phyloP scores from a whole-genome alignment of 1,140 invertebrate genomes.

The Sycobia sp. region DNA sequence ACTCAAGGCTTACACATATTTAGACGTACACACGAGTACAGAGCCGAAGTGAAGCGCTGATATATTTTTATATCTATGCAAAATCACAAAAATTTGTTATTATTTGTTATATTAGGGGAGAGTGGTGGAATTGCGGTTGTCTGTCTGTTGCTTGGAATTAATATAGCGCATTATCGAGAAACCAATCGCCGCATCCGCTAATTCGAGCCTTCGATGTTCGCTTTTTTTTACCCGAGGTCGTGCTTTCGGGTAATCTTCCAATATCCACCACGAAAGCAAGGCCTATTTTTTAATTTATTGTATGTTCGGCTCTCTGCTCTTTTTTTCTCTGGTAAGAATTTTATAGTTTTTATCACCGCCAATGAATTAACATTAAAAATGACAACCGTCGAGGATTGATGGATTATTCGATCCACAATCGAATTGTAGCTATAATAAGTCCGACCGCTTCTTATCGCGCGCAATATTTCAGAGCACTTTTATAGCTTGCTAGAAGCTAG shows the following conservation, averaged over 20 bases:
- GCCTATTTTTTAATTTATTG: not conserved
- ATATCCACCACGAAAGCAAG: not conserved
- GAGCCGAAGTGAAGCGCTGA: slow-evolving; percentile 31
- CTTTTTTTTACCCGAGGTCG: not conserved
- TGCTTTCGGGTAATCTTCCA: slow-evolving; percentile 12
- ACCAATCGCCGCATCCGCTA: not conserved
- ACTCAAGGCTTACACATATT: slow-evolving; percentile 23
- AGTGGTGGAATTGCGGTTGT: slow-evolving; percentile 18
- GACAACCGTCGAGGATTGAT: slow-evolving; percentile 14
- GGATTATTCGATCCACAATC: slow-evolving; percentile 16
- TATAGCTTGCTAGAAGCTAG: not conserved
- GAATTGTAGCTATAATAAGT: too few species aligned
- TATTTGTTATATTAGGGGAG: slow-evolving; percentile 32
- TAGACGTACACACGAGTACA: slow-evolving; percentile 22
- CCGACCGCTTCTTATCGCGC: not conserved
- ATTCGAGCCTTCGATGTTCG: not conserved
- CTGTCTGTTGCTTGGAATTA: not conserved
- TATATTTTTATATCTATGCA: slow-evolving; percentile 37
- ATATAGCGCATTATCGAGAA: not conserved
- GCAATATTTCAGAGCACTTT: not conserved
- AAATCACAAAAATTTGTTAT: slow-evolving; percentile 33
- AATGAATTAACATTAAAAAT: not conserved
- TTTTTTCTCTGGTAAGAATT: not conserved
- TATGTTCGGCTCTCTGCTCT: not conserved
- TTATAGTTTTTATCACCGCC: not conserved